Evolutionary conservation across 92 coral and sea anemone species (phyloP), one percentile per base, ranked within the genome.

Genomic region (Bergia sp.): DNA sequence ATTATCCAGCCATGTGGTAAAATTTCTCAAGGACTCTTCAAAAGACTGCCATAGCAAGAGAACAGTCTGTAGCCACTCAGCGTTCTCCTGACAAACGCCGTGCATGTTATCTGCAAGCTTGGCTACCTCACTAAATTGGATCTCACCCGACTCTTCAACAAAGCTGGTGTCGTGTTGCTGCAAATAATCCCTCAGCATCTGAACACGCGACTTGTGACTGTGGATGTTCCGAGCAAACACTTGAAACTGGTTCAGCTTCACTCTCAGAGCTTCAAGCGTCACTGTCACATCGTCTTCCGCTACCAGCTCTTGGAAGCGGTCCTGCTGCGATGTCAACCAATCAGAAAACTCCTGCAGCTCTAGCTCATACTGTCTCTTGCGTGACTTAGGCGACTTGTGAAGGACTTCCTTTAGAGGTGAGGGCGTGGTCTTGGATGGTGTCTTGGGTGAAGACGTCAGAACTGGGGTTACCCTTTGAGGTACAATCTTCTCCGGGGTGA

Each of bases 41-140:
- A 97, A 97, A 8, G 96, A 93, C 81, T 94, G 96, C 99, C 99
- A 97, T 55, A 92, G 98, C 61, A 91, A 88, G 44, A 96, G 92
- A 81, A 96, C 93, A 7, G 98, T 91, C 73, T 92, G 90, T 20
- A 95, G 90, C 92, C 94, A 94, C 29, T 92, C 96, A 9, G 92
- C 93, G 75, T 90, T 96, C 88, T 92, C 95, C 37, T 96, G 93
- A 73, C 98, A 97, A 9, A 93, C 97, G 72, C 92, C 96, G 49
- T 90, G 75, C 92, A 97, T 94, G 91, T 96, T 95, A 80, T 94
- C 94, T 66, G 99, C 94, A 67, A 94, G 96, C 71, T 95, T 84
- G 20, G 55, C 65, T 2, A 84, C 79, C 29, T 84, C 85, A 37
- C 85, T 85, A 91, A 90, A 97, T 66, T 90, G 93, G 44, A 90